Evolutionary conservation across 23 tunicate genomes (phyloP), one percentile per base, ranked within the genome.

Genomic region (Aplidium turbinatum): DNA sequence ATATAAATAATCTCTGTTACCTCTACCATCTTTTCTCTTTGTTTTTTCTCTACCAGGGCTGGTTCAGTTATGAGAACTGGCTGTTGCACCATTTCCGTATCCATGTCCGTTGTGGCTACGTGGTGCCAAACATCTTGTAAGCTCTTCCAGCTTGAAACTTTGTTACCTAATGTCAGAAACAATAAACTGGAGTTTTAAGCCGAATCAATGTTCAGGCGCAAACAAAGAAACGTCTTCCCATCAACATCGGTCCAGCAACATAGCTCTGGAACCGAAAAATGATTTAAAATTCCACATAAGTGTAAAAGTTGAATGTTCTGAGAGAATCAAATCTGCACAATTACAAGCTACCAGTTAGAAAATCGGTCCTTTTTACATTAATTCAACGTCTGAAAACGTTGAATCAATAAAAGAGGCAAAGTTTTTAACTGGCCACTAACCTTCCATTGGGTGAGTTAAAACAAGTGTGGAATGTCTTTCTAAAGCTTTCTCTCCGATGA

Each of bases 21-120:
- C 89, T 89, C 96, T 0, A 77, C 33, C 76, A 64, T 77, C 70
- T 61, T 77, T 61, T 89, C 96, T 6, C 89, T 52, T 63, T 89
- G 89, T 53, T 78, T 68, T 50, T 38, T 62, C 38, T 65, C 57
- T 23, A 78, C 78, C 4, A 32, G 35, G 19, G 78, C 79, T 0
- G 78, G 75, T 65, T 89, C 96, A 3, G 78, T 77, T 45, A 89
- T 54, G 5, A 89, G 18, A 6, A 89, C 38, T 9, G 85, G 85
- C 39, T 89, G 96, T 11, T 80, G 67, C 40, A 78, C 40, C 52
- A 69, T 33, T 26, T 82, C 87, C 39, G 65, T 53, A 20, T 82
- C 85, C 68, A 89, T 11, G 11, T 57, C 58, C 19, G 39, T 54
- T 19, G 23, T 47, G 20, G 78, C 31, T 39, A 78, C 78, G 53